phyloP scores from a whole-genome alignment of 2,797 vertebrate species.

The Typhlichthys eigenmanni region DNA sequence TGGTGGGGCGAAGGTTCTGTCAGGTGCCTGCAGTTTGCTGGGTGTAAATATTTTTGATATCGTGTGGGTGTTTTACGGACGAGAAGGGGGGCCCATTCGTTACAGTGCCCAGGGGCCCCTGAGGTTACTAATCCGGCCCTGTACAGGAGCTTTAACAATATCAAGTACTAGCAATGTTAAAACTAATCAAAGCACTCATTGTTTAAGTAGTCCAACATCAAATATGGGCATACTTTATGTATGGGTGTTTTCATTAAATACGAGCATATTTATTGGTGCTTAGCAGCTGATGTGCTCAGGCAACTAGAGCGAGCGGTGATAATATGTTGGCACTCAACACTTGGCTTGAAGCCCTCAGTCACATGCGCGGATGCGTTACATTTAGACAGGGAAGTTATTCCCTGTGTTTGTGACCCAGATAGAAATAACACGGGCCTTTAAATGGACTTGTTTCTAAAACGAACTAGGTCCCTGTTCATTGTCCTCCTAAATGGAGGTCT shows the following conservation, averaged over 20 bases:
- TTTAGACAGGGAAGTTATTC: constrained; percentile 45
- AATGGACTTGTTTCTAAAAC: constrained; percentile 39
- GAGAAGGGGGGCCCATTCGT: too few species aligned
- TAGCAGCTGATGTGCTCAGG: not conserved
- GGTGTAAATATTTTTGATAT: too few species aligned
- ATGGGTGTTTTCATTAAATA: too few species aligned
- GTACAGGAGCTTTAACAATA: too few species aligned
- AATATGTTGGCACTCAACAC: not conserved
- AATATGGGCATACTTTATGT: constrained; percentile 15
- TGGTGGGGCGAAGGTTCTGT: too few species aligned
- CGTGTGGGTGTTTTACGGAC: too few species aligned
- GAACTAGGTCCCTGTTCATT: constrained; percentile 17
- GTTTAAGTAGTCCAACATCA: constrained; percentile 26
- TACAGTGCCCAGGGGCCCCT: too few species aligned
- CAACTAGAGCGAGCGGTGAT: constrained; percentile 12
- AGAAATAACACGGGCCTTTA: constrained; percentile 60
- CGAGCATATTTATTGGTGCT: not conserved
- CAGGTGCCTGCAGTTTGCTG: too few species aligned
- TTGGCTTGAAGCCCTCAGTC: constrained; percentile 17
- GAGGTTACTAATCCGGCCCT: too few species aligned
- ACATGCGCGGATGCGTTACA: constrained; percentile 20
- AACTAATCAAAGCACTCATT: not conserved
- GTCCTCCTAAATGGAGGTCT: constrained; percentile 30
- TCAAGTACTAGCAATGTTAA: too few species aligned
- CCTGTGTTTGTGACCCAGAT: constrained; percentile 61